Conservation (phyloP, 2,888 invertebrate genomes). For the Gastrophysa polygoni region DNA sequence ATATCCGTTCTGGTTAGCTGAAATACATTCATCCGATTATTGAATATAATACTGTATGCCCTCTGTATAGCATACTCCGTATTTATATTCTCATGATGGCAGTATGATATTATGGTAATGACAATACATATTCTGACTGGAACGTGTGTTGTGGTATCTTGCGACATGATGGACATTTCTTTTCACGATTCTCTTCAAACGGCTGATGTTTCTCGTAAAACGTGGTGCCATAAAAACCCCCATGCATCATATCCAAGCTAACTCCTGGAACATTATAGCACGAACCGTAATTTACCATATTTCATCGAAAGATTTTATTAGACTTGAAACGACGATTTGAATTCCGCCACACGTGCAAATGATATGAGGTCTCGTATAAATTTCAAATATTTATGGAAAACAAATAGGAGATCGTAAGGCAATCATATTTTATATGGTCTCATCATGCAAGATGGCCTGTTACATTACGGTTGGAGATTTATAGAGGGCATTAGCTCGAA, state of each 20-base stretch:
- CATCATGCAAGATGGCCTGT: conserved; percentile 21
- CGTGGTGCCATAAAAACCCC: neutral
- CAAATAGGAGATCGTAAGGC: conserved; percentile 35
- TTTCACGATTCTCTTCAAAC: neutral
- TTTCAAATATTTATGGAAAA: conserved; percentile 40
- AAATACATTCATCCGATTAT: too few relatives aligned
- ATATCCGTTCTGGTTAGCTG: too few relatives aligned
- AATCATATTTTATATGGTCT: conserved; percentile 36
- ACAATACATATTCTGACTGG: neutral
- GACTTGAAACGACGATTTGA: conserved; percentile 34
- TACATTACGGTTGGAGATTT: conserved; percentile 15
- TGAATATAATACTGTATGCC: too few relatives aligned
- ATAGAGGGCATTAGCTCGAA: conserved; percentile 7
- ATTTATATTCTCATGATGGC: too few relatives aligned
- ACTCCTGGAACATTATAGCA: conserved; percentile 26
- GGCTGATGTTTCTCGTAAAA: neutral
- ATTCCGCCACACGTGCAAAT: conserved; percentile 36
- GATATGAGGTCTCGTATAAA: conserved; percentile 36
- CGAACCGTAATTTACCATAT: conserved; percentile 31
- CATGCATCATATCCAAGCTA: neutral
- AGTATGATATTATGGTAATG: too few relatives aligned
- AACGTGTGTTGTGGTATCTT: neutral
- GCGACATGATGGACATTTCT: neutral
- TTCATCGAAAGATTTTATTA: conserved; percentile 34
- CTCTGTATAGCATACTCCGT: too few relatives aligned